phyloP scores from a whole-genome alignment of 2,113 vertebrate species.

The Odobenus rosmarus region DNA sequence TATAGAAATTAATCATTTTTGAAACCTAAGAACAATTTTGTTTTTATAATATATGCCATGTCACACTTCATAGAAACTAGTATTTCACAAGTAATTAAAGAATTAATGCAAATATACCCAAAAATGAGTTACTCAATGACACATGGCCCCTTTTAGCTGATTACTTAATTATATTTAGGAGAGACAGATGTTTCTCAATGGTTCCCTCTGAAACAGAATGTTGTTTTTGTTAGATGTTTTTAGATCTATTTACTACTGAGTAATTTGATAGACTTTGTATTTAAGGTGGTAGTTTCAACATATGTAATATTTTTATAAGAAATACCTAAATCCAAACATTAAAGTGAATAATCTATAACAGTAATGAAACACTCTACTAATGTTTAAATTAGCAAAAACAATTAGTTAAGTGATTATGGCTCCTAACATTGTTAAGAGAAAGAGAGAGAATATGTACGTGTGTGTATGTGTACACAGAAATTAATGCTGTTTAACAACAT shows the following conservation, averaged over 20 bases:
- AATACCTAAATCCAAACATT: background rate
- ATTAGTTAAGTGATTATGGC: background rate
- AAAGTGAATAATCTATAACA: background rate
- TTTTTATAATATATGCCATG: background rate
- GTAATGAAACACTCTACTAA: background rate
- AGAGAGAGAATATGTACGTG: background rate
- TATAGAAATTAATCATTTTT: background rate
- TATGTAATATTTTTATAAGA: background rate
- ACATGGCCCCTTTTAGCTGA: background rate
- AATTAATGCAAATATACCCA: slow-evolving; percentile 37
- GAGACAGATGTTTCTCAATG: slow-evolving; percentile 8
- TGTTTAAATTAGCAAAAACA: background rate
- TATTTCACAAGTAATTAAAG: slow-evolving; percentile 1
- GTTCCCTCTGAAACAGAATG: background rate
- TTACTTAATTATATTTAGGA: slow-evolving; percentile 28
- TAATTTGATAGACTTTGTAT: background rate
- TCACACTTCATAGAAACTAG: background rate
- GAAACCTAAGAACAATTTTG: background rate
- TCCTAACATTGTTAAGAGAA: background rate
- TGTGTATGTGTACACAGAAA: background rate
- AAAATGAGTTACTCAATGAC: background rate
- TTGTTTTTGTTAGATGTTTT: slow-evolving; percentile 38
- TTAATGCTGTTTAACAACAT: background rate
- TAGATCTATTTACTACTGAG: background rate
- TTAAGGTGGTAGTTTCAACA: background rate